A percentile compares a stretch with the other conserved stretches of the same genome.
These are phyloP conservation scores for Melanotaenia boesemani DNA, from an alignment of 2,797 vertebrate genomes.

Conservation along the genomic window DNA sequence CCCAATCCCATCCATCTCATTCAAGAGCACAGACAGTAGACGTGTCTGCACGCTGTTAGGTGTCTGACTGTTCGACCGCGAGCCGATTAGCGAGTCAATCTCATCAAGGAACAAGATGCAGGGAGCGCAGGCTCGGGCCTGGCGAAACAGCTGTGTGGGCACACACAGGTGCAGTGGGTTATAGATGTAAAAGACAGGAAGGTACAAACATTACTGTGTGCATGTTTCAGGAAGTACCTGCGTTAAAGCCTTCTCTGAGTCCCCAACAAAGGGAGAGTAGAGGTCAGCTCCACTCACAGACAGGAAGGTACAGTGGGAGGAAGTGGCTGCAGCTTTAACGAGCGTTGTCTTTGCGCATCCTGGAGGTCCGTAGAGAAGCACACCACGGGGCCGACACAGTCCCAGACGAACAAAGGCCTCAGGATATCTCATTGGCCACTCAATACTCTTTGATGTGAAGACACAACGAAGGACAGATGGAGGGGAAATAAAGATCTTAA, in stretches of 20 bases:
- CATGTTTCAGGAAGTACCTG: constrained; percentile 81
- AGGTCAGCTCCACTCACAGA: constrained; percentile 93
- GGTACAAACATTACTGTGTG: not conserved
- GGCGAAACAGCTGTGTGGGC: constrained; percentile 86
- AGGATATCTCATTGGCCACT: constrained; percentile 94
- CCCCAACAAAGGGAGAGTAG: constrained; percentile 93
- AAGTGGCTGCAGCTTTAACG: constrained; percentile 88
- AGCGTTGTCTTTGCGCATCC: constrained; percentile 96
- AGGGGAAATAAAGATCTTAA: not conserved
- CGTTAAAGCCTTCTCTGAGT: constrained; percentile 92
- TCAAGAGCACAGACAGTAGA: constrained; percentile 94
- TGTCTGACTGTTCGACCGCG: constrained; percentile 76
- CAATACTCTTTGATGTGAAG: constrained; percentile 82
- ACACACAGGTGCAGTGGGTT: constrained; percentile 7
- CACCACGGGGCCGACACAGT: constrained; percentile 87
- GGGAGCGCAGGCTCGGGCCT: constrained; percentile 92
- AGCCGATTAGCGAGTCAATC: constrained; percentile 94
- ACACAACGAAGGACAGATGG: not conserved
- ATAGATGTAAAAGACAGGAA: not conserved
- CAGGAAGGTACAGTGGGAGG: constrained; percentile 89
- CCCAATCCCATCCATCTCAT: constrained; percentile 96
- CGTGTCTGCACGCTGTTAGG: constrained; percentile 85
- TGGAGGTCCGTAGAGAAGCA: constrained; percentile 92
- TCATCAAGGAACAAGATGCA: constrained; percentile 97
- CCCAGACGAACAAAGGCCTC: constrained; percentile 91